Base-by-base conservation (phyloP, 2,888 invertebrate genomes). In the Callyntrura sp. region DNA sequence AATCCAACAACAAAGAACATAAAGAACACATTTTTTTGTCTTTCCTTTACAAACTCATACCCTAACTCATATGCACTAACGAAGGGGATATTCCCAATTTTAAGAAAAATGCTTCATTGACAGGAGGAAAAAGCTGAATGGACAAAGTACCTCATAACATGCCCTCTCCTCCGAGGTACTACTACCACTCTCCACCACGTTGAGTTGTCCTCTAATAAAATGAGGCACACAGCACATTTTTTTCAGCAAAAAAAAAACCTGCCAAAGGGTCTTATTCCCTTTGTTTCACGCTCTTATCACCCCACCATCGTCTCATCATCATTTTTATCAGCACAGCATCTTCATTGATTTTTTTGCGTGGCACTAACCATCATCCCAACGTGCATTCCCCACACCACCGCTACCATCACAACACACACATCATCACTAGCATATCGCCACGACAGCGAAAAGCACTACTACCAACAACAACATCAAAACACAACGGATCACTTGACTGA, bases 191-290 rank as follows among this genome's bases (percentile, higher is more conserved):
- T 4, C 35, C 35, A 35, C 35, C 35, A 35, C 35, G 6, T 35
- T 4, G 35, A 2, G 35, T 6, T 35, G 35, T 6, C 35, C 35
- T 35, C 2, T 35, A 35, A 35, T 35, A 35, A 35, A 35, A 68
- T 68, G 68, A 68, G 68, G 35, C 68, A 68, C 68, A 35, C 35
- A n/a, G n/a, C 45, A 70, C 12, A 20, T 76, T 76, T 76, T 76
- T 76, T 65, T 25, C 0, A n/a, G n/a, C n/a, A 51, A 35, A 51
- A 45, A 48, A n/a, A 76, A 76, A 76, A 51, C 51, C 48, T 76
- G 76, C 25, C 76, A 76, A 76, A 76, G 48, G 51, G 76, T 51
- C 76, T 76, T 43, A 20, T 73, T 23, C 62, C 23, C 35, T 35
- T 14, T 62, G 11, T 62, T 28, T 62, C 25, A 25, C 28, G 1